Evolutionary conservation across 2,888 invertebrate genomes (phyloP), one percentile per base, ranked within the genome.

Genomic region (Dione juno): DNA sequence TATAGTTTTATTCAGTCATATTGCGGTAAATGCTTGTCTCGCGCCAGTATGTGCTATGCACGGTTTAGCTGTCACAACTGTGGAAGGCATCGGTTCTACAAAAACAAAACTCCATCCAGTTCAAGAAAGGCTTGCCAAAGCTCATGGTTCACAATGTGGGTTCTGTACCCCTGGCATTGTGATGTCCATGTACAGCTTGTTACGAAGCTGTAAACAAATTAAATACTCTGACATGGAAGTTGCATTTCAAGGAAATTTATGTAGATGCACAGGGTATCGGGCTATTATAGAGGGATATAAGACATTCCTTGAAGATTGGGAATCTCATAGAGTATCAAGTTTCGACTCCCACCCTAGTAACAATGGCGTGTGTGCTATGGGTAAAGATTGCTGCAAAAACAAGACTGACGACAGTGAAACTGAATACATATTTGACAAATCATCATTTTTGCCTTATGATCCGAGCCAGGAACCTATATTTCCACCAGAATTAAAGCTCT

Each of bases 151-250:
- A 0, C 98, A 98, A 87, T 98, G 98, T 82, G 97, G 97, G 2
- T 97, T 97, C 84, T 97, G 97, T 79, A 97, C 97, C 0, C 97
- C 97, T 1, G 98, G 98, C 14, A 97, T 98, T 75, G 97, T 98
- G 0, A 98, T 98, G 98, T 97, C 97, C 0, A 97, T 97, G 97
- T 98, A 97, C 81, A 94, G 96, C 0, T 89, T 98, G 53, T 89
- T 98, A 0, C 89, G 97, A 80, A 95, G 94, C 74, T 82, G 81
- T 69, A 82, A 78, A 67, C 83, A 83, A 72, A 87, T 93, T 40
- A 88, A 83, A 76, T 93, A 87, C 73, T 95, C 94, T 70, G 95
- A 97, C 75, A 88, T 97, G 80, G 96, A 97, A 87, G 93, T 95
- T 6, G 95, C 96, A 3, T 96, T 96, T 77, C 96, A 96, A 94